Base-by-base conservation (phyloP, 2,888 invertebrate genomes). In the Agonum fuliginosum region DNA sequence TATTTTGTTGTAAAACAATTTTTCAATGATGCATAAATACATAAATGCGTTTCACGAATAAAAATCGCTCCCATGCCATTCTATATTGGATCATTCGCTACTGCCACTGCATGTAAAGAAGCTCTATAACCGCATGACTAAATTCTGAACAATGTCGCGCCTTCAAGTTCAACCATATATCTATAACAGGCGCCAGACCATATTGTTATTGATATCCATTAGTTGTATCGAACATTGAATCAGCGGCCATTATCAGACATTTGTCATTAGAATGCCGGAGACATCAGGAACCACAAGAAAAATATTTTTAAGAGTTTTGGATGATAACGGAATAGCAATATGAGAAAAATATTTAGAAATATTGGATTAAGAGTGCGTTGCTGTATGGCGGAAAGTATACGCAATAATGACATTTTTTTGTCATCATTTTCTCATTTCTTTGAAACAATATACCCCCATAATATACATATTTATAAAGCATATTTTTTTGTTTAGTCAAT, bases 71-170 rank as follows among this genome's bases (percentile, higher is more conserved):
- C 8, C 14, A 46, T 62, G n/a, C n/a, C 30, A 62, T 62, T 62
- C 58, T 62, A 62, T 62, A 62, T 30, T 17, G 12, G 14, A 30
- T 6, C 58, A 3, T 30, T 30, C 8, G 30, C n/a, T n/a, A 54
- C 54, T 2, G 22, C 24, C n/a, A n/a, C n/a, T 62, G 58, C 27
- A 62, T 62, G 30, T 62, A 6, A 62, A 62, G 5, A 27, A 17
- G 46, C 8, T 12, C 17, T 17, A 6, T 30, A 30, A 62, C 58
- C 58, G 17, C 58, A 62, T 62, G 58, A 62, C 58, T 62, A 62
- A 62, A 62, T 62, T 27, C 19, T 27, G 34, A 62, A 62, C 58
- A 62, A 62, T 62, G 58, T 62, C 30, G 17, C 58, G 30, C 58
- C 58, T 62, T 62, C 30, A 62, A 10, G 58, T 8, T 62, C 58